phyloP scores from a whole-genome alignment of 2,113 vertebrate genomes.

The Oreotragus oreotragus region DNA sequence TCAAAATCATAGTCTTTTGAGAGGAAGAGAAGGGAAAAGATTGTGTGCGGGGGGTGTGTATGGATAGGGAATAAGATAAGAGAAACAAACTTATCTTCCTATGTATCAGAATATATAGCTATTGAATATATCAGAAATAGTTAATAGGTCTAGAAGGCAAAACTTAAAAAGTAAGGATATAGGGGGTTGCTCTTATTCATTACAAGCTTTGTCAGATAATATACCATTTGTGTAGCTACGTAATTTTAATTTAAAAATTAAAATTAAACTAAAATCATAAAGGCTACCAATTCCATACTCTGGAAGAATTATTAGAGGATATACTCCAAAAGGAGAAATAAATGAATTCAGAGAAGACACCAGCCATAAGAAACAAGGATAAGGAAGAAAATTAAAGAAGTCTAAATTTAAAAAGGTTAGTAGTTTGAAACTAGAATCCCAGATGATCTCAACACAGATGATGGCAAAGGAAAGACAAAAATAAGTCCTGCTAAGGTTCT shows the following conservation, averaged over 20 bases:
- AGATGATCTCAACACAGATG: background rate
- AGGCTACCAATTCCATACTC: background rate
- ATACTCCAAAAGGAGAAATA: background rate
- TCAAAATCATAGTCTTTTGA: background rate
- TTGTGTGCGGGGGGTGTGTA: too few species aligned
- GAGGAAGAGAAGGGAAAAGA: background rate
- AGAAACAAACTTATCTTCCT: background rate
- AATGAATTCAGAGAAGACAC: background rate
- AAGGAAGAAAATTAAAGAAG: background rate
- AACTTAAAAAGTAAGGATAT: background rate
- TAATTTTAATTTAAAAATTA: background rate
- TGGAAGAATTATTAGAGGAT: background rate
- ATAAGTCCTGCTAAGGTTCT: background rate
- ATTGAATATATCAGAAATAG: background rate
- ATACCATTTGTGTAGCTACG: background rate
- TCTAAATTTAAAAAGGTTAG: background rate
- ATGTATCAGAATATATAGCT: background rate
- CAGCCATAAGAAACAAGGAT: background rate
- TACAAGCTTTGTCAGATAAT: background rate
- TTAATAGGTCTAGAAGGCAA: background rate
- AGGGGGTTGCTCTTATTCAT: background rate
- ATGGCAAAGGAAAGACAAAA: background rate
- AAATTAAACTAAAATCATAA: background rate
- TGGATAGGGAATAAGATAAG: background rate
- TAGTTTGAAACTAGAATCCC: background rate